Base-by-base conservation (phyloP, 1,140 invertebrate genomes). In the Drosophila mayri region DNA sequence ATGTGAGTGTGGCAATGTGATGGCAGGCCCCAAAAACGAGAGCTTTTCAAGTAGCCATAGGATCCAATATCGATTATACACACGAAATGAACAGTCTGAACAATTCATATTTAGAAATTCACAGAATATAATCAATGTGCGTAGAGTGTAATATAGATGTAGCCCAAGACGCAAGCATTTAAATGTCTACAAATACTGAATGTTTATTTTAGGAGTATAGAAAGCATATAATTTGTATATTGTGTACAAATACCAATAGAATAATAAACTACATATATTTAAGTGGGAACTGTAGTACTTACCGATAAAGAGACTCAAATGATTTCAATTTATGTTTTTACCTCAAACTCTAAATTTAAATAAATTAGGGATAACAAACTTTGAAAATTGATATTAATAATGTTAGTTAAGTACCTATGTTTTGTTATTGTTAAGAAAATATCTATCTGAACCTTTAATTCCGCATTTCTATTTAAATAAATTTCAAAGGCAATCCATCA, bases 51-150 rank as follows among this genome's bases (percentile, higher is more conserved):
- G 49, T 60, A 76, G 60, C 72, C 44, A 67, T 73, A 57, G 12
- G 22, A 76, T 68, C 46, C 70, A 47, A 80, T 49, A 68, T 59
- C 40, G 54, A 61, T 54, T 80, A 81, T 64, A 62, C 61, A 49
- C 74, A 63, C 52, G 50, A 40, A 85, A 65, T 76, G 52, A 66
- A 86, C 75, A 87, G 83, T 86, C 83, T 86, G 83, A 86, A 72
- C 35, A 59, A 80, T 50, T 62, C 74, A 60, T 54, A 76, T 62
- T 60, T 62, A 67, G 61, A 60, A 71, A 78, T 68, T 81, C 79
- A 75, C 68, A 70, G 64, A 78, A 70, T 81, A 66, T 64, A 54
- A 77, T 77, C 50, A 70, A 61, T 66, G 59, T 43, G 46, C 40
- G 54, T 58, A 47, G 60, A 35, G 71, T 35, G 57, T 73, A 68